These are phyloP conservation scores for Muscicapa striata DNA, from an alignment of 2,797 vertebrate genomes.

Conservation along the genomic window DNA sequence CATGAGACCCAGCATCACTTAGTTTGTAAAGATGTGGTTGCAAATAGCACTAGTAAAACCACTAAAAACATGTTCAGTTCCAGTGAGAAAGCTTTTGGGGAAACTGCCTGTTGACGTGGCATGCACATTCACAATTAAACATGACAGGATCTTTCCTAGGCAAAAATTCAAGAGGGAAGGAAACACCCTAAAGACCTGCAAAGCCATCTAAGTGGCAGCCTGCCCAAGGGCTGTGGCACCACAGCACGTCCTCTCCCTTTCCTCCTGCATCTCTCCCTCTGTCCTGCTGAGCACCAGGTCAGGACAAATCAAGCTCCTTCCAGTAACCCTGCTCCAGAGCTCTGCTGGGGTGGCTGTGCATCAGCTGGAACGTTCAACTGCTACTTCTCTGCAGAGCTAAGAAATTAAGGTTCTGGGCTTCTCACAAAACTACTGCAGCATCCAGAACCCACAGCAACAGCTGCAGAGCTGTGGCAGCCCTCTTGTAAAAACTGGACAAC, in stretches of 20 bases:
- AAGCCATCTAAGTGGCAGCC: neutral
- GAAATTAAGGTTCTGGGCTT: neutral
- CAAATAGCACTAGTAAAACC: neutral
- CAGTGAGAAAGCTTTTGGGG: neutral
- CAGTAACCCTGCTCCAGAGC: neutral
- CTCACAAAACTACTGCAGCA: neutral
- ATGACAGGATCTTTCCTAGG: neutral
- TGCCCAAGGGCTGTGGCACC: neutral
- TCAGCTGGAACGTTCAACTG: neutral
- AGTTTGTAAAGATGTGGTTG: neutral
- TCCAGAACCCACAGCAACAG: neutral
- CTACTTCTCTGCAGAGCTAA: neutral
- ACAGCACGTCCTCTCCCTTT: neutral
- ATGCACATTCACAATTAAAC: neutral
- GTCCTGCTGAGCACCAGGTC: neutral
- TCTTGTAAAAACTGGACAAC: neutral
- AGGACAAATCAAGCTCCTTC: neutral
- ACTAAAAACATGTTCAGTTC: neutral
- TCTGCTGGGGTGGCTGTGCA: neutral
- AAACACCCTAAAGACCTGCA: neutral
- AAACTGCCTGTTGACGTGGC: neutral
- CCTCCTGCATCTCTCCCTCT: neutral
- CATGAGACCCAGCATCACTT: neutral
- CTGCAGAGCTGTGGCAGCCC: neutral
- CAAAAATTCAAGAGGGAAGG: neutral